phyloP scores from a whole-genome alignment of 2,888 invertebrate genomes.

The Lochmaea crataegi region DNA sequence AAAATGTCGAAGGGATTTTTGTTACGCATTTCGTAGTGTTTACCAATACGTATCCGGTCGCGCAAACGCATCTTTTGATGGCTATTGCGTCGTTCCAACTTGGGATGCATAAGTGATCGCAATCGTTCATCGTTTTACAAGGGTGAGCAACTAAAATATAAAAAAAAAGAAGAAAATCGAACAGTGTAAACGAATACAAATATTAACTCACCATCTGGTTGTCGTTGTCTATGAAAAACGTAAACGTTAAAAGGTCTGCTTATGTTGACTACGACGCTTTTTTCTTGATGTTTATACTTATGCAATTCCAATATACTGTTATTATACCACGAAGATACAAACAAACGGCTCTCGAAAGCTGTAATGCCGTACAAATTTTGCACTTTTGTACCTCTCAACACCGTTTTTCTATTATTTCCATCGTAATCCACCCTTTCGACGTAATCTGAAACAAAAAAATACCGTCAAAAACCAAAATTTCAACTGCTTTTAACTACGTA shows the following conservation, averaged over 20 bases:
- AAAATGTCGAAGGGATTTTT: slow-evolving; percentile 71
- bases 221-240: slow-evolving; percentile 81
- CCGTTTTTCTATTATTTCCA: slow-evolving; percentile 74
- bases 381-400: slow-evolving; percentile 69
- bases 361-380: slow-evolving; percentile 78
- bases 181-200: slow-evolving; percentile 15
- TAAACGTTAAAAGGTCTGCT: slow-evolving; percentile 75
- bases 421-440: slow-evolving; percentile 84
- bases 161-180: too few species aligned
- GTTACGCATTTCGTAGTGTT: slow-evolving; percentile 72
- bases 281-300: slow-evolving; percentile 66
- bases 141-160: slow-evolving; percentile 75
- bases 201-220: slow-evolving; percentile 73
- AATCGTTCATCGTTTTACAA: slow-evolving; percentile 76
- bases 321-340: slow-evolving; percentile 78
- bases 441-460: slow-evolving; percentile 67
- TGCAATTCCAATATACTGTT: slow-evolving; percentile 73
- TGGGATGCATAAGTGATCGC: slow-evolving; percentile 82
- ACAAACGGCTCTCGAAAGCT: slow-evolving; percentile 79
- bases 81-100: slow-evolving; percentile 69
- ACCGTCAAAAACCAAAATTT: neutral
- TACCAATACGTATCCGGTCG: slow-evolving; percentile 75
- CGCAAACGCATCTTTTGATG: slow-evolving; percentile 76
- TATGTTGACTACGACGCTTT: slow-evolving; percentile 65
- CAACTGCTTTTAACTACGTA: neutral